These are phyloP conservation scores for Synanthedon myopaeformis DNA, from an alignment of 2,888 invertebrate genomes.

Conservation along the genomic window DNA sequence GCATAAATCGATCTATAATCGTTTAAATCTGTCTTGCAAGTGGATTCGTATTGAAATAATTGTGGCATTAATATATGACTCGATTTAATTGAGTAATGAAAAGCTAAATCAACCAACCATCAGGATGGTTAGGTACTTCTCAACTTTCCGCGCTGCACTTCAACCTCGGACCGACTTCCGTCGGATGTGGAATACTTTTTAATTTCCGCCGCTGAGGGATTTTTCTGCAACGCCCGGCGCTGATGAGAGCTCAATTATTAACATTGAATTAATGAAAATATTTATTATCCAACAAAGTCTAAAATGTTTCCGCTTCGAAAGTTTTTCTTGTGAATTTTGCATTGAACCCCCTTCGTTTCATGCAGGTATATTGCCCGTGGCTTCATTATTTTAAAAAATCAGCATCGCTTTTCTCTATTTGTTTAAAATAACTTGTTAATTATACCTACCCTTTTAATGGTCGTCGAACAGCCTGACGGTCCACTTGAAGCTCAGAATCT, in stretches of 20 bases:
- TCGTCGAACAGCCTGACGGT: no score
- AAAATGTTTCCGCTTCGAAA: conserved; percentile 4
- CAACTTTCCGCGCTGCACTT: conserved; percentile 54
- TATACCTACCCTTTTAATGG: no score
- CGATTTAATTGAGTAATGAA: not conserved
- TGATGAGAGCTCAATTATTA: conserved; percentile 62
- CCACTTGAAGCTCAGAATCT: no score
- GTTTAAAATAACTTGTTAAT: no score
- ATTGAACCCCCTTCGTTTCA: no score
- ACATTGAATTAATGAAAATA: conserved; percentile 66
- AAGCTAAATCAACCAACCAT: not conserved
- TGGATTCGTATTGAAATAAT: no score
- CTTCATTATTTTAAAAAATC: no score
- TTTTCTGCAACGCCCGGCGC: conserved; percentile 42
- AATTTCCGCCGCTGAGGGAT: conserved; percentile 62
- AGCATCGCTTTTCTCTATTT: no score
- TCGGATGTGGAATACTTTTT: conserved; percentile 58
- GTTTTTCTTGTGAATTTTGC: not conserved
- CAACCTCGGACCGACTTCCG: conserved; percentile 39
- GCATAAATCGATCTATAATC: no score
- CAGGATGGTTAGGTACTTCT: not conserved
- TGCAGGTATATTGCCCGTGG: no score
- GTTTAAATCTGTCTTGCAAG: no score
- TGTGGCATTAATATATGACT: no score
- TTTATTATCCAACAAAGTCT: conserved; percentile 24